A percentile compares a stretch with the other conserved stretches of the same genome.
Conservation (phyloP, 2,797 vertebrate species). For the Mormyrus hasselquistii region DNA sequence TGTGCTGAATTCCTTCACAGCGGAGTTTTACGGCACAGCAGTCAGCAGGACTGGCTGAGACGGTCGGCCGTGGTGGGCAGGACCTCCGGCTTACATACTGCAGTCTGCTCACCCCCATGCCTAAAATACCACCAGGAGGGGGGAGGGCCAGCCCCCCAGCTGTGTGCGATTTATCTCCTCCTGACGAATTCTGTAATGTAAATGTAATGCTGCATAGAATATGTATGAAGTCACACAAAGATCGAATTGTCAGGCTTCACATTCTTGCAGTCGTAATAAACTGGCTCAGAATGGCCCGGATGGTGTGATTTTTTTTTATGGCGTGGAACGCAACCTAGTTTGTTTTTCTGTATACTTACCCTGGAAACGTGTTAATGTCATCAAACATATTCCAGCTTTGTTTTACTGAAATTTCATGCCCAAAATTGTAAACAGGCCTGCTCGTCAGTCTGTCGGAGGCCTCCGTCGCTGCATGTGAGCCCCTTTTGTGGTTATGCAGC, state of each 20-base stretch:
- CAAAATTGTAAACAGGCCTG: background rate
- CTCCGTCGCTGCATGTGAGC: background rate
- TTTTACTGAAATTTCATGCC: background rate
- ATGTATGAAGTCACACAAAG: conserved; percentile 1
- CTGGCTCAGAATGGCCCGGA: background rate
- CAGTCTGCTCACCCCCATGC: background rate
- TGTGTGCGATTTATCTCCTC: background rate
- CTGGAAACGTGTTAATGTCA: background rate
- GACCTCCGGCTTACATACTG: background rate
- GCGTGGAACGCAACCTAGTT: background rate
- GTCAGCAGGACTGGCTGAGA: background rate
- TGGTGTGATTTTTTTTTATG: background rate
- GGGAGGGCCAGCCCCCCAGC: background rate
- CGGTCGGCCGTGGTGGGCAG: background rate
- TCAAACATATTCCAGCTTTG: background rate
- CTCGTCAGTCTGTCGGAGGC: background rate
- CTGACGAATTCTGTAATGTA: background rate
- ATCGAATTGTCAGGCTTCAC: background rate
- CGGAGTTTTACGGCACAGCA: background rate
- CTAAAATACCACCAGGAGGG: background rate
- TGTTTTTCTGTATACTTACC: background rate
- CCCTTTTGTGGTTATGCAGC: background rate
- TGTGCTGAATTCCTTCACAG: background rate
- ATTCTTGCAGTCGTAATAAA: background rate
- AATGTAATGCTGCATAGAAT: background rate